Conservation (phyloP, 1,140 invertebrate species). For the Drosophila carrolli region DNA sequence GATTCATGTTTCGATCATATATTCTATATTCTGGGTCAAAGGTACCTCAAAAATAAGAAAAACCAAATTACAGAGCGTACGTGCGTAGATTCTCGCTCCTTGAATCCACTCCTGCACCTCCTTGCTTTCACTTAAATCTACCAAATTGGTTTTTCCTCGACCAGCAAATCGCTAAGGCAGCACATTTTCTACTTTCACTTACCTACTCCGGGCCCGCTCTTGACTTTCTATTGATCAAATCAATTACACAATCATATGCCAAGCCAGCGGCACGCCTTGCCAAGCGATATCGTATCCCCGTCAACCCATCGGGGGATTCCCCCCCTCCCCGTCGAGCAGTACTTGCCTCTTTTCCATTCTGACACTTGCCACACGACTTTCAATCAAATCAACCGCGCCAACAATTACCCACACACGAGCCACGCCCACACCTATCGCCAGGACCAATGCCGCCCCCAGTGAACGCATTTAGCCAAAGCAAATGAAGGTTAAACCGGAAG, state of each 20-base stretch:
- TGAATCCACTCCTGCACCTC: background rate
- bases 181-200: constrained; percentile 26
- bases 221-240: constrained; percentile 70
- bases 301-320: constrained; percentile 7
- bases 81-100: constrained; percentile 44
- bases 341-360: constrained; percentile 41
- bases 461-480: constrained; percentile 57
- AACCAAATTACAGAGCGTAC: constrained; percentile 54
- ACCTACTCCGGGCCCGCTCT: background rate
- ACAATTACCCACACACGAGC: constrained; percentile 71
- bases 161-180: constrained; percentile 55
- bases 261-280: constrained; percentile 55
- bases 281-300: constrained; percentile 5
- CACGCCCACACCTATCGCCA: constrained; percentile 20
- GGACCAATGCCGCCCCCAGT: constrained; percentile 20
- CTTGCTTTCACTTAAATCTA: constrained; percentile 10
- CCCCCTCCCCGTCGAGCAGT: constrained; percentile 1
- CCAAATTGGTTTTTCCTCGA: constrained; percentile 61
- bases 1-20: no score
- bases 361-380: constrained; percentile 67
- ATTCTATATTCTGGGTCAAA: background rate
- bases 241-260: constrained; percentile 79
- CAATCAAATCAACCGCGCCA: constrained; percentile 74
- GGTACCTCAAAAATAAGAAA: background rate
- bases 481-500: constrained; percentile 60